Evolutionary conservation across 2,113 vertebrate genomes (phyloP).

Genomic region (Oncorhynchus tshawytscha): DNA sequence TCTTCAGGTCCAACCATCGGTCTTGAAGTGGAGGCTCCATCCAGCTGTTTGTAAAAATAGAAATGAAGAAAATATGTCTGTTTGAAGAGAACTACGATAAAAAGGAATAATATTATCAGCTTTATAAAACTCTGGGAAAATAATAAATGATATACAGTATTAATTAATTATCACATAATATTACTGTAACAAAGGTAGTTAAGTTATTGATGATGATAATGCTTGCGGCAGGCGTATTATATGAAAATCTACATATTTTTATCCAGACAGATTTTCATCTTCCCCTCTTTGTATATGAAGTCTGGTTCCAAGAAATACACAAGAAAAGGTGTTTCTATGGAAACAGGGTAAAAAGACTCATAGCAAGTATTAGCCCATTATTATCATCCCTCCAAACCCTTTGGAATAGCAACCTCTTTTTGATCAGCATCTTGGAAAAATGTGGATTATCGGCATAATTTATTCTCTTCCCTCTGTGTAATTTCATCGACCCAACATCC

Average conservation of each 20-base stretch:
- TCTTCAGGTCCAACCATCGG: conserved; percentile 53
- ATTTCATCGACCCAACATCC: background rate
- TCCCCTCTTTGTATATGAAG: conserved; percentile 51
- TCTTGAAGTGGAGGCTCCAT: conserved; percentile 40
- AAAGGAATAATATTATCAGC: conserved; percentile 44
- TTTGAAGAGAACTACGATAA: conserved; percentile 31
- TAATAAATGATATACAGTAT: conserved; percentile 30
- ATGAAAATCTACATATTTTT: conserved; percentile 50
- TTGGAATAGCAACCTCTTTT: conserved; percentile 1
- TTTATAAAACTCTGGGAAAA: conserved; percentile 65
- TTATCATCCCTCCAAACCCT: conserved; percentile 4
- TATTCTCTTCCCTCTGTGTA: conserved; percentile 5
- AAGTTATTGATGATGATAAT: conserved; percentile 37
- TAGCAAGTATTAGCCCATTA: conserved; percentile 27
- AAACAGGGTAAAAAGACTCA: conserved; percentile 58
- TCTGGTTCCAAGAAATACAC: conserved; percentile 30
- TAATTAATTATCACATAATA: conserved; percentile 21
- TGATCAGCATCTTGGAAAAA: background rate
- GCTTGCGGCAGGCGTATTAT: conserved; percentile 38
- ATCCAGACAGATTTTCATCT: conserved; percentile 53
- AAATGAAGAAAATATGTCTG: conserved; percentile 41
- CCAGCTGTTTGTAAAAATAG: conserved; percentile 47
- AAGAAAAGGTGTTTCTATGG: conserved; percentile 49
- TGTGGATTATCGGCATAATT: background rate
- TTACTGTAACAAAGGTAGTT: conserved; percentile 34